These are phyloP conservation scores for Melipona quadrifasciata DNA, from an alignment of 1,140 invertebrate species.

Conservation along the genomic window DNA sequence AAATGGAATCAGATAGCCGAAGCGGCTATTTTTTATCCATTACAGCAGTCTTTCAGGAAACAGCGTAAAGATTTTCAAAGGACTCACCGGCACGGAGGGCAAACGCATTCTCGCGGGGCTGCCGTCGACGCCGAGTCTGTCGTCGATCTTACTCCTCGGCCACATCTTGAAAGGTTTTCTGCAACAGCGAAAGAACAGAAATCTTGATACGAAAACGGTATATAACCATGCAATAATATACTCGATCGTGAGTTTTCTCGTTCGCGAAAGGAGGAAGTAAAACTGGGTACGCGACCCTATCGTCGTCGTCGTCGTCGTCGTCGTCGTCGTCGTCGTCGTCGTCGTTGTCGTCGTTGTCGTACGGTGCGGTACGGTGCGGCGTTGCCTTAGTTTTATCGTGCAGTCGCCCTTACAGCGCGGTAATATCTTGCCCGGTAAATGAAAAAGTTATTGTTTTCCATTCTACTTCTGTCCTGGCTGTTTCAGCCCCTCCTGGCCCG, in stretches of 20 bases:
- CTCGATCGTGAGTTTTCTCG: conserved; percentile 50
- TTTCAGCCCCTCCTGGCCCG: conserved; percentile 6
- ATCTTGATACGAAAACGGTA: conserved; percentile 51
- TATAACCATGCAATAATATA: conserved; percentile 55
- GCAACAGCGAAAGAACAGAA: conserved; percentile 56
- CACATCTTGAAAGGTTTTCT: conserved; percentile 30
- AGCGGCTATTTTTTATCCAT: background rate
- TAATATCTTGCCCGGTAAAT: conserved; percentile 65
- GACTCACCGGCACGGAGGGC: conserved; percentile 36
- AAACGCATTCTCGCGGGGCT: background rate
- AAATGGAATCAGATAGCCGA: background rate
- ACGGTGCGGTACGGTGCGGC: background rate
- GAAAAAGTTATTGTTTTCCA: conserved; percentile 72
- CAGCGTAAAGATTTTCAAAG: conserved; percentile 6
- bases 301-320: background rate
- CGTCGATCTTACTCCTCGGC: conserved; percentile 18
- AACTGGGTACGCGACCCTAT: conserved; percentile 31
- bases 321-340: conserved; percentile 34
- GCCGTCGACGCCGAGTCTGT: background rate
- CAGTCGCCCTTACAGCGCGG: conserved; percentile 59
- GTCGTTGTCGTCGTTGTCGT: conserved; percentile 31
- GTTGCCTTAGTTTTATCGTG: conserved; percentile 61
- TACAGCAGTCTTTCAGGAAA: background rate
- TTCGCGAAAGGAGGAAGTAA: conserved; percentile 39
- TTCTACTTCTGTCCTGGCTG: conserved; percentile 34